Evolutionary conservation across 2,797 vertebrate species (phyloP).

Genomic region (Gorsachius magnificus): DNA sequence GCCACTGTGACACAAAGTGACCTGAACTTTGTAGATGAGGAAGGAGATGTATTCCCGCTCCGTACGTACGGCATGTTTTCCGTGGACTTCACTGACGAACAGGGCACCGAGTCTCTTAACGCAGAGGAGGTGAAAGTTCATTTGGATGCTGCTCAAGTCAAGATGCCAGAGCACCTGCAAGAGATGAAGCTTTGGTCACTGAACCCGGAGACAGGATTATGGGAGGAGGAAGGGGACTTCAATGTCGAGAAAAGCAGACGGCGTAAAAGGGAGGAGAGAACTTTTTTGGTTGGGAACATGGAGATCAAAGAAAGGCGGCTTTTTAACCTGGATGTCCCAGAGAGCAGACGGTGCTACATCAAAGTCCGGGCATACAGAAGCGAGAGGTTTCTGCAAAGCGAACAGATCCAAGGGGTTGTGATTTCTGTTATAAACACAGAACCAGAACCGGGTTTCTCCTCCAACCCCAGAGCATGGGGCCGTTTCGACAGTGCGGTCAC

Average conservation of each 20-base stretch:
- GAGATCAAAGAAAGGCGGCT: slow-evolving; percentile 95
- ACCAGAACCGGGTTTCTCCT: slow-evolving; percentile 88
- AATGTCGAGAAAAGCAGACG: slow-evolving; percentile 82
- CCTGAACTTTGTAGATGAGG: slow-evolving; percentile 89
- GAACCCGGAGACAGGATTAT: slow-evolving; percentile 93
- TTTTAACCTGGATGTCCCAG: slow-evolving; percentile 97
- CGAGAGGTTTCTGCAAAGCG: slow-evolving; percentile 91
- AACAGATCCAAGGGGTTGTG: slow-evolving; percentile 94
- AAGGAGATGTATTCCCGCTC: slow-evolving; percentile 91
- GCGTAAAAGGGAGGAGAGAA: slow-evolving; percentile 91
- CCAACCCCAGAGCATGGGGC: slow-evolving; percentile 96
- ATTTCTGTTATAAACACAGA: slow-evolving; percentile 94
- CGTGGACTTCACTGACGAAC: slow-evolving; percentile 90
- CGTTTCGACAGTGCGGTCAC: slow-evolving; percentile 95
- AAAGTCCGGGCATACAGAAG: slow-evolving; percentile 94
- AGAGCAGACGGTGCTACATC: slow-evolving; percentile 92
- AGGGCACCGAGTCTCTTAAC: slow-evolving; percentile 86
- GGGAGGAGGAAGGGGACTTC: slow-evolving; percentile 95
- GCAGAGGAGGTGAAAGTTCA: slow-evolving; percentile 92
- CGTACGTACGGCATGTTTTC: slow-evolving; percentile 99
- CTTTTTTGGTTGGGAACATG: slow-evolving; percentile 97
- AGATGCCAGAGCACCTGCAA: slow-evolving; percentile 89
- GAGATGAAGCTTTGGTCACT: slow-evolving; percentile 97
- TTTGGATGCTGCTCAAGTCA: slow-evolving; percentile 90
- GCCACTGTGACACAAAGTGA: slow-evolving; percentile 92